Conservation (phyloP, 2,113 vertebrate species). For the Urocolius indicus region DNA sequence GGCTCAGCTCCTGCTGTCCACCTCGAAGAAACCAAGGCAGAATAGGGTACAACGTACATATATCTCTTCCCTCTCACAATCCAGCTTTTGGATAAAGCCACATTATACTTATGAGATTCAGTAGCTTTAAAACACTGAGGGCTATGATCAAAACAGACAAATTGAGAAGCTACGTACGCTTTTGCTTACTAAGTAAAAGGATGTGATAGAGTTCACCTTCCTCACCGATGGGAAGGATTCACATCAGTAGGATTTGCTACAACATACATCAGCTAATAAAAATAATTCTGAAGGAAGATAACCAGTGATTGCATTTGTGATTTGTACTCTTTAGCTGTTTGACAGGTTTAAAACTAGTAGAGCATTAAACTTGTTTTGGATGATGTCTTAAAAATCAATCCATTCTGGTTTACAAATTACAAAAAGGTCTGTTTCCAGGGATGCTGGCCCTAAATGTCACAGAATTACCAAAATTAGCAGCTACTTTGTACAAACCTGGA, state of each 20-base stretch:
- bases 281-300: background rate
- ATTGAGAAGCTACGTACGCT: background rate
- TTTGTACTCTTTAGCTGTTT: background rate
- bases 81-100: fast-evolving
- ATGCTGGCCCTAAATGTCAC: fast-evolving
- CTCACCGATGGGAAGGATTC: background rate
- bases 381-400: background rate
- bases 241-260: background rate
- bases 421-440: background rate
- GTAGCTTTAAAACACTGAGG: background rate
- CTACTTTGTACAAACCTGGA: background rate
- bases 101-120: fast-evolving
- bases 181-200: background rate
- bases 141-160: fast-evolving
- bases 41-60: fast-evolving
- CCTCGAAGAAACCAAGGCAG: fast-evolving
- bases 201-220: background rate
- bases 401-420: background rate
- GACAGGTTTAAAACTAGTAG: background rate
- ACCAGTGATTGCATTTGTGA: background rate
- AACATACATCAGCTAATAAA: background rate
- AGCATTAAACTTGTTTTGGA: background rate
- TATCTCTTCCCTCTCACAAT: fast-evolving
- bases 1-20: fast-evolving
- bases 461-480: background rate